phyloP scores from a whole-genome alignment of 2,888 invertebrate genomes.

The Malacosoma neustria region DNA sequence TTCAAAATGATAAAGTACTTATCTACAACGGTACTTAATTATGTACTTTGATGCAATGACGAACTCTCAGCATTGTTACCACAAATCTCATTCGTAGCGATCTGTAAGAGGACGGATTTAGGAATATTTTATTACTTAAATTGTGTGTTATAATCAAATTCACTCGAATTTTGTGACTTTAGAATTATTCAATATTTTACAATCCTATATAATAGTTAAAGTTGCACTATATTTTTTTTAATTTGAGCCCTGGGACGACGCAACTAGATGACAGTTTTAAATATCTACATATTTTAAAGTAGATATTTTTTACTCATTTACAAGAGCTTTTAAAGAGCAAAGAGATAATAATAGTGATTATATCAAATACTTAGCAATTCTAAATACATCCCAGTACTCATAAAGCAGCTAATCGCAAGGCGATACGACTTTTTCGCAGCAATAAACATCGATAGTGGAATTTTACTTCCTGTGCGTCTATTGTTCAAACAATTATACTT shows the following conservation, averaged over 20 bases:
- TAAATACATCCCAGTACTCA: neutral
- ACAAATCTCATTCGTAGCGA: slow-evolving; percentile 30
- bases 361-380: too few species aligned
- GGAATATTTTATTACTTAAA: neutral
- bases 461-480: neutral
- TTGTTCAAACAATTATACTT: neutral
- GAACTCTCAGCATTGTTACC: slow-evolving; percentile 36
- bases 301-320: too few species aligned
- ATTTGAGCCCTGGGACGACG: too few species aligned
- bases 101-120: neutral
- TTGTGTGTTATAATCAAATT: too few species aligned
- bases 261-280: too few species aligned
- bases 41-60: slow-evolving; percentile 19
- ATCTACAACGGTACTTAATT: slow-evolving; percentile 24
- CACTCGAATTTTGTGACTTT: too few species aligned
- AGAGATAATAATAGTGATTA: too few species aligned
- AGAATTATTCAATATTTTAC: too few species aligned
- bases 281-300: too few species aligned
- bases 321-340: too few species aligned
- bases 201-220: too few species aligned
- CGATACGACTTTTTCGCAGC: neutral
- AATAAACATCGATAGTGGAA: neutral
- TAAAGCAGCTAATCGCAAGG: neutral
- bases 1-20: slow-evolving; percentile 22
- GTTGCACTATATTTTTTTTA: too few species aligned